Conservation (phyloP, 2,113 vertebrate species). For the Syngnathus floridae region DNA sequence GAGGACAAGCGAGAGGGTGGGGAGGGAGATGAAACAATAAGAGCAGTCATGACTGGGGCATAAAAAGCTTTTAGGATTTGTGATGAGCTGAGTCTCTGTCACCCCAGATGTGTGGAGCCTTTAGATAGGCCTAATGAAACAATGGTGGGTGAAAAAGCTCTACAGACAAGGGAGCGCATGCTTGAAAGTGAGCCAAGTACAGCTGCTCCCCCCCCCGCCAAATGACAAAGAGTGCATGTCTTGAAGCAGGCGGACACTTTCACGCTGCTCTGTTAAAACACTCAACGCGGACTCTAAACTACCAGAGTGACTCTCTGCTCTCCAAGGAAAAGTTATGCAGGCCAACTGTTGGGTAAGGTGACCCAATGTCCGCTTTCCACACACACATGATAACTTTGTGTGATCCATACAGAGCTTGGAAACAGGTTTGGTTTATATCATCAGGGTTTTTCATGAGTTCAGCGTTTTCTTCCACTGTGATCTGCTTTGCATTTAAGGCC, state of each 20-base stretch:
- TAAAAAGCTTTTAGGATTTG: slow-evolving; percentile 48
- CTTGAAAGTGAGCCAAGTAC: slow-evolving; percentile 1
- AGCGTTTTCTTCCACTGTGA: no score
- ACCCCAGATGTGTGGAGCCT: slow-evolving; percentile 40
- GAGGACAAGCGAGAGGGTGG: background rate
- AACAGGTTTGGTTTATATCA: no score
- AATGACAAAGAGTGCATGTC: slow-evolving; percentile 25
- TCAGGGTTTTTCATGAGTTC: no score
- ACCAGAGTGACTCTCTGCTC: background rate
- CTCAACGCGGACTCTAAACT: slow-evolving; percentile 21
- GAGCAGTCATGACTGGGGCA: slow-evolving; percentile 20
- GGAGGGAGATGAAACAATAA: slow-evolving; percentile 26
- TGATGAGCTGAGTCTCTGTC: slow-evolving; percentile 42
- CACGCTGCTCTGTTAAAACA: slow-evolving; percentile 16
- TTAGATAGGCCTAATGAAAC: slow-evolving; percentile 43
- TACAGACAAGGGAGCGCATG: background rate
- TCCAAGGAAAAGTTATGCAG: background rate
- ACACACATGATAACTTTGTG: no score
- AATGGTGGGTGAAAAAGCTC: slow-evolving; percentile 18
- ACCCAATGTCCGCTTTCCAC: no score
- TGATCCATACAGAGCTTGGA: no score
- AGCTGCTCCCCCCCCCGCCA: slow-evolving; percentile 19
- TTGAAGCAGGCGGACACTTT: slow-evolving; percentile 24
- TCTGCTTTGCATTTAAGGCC: no score
- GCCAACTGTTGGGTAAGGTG: background rate